phyloP scores from a whole-genome alignment of 2,797 vertebrate genomes.

The Valencia hispanica region DNA sequence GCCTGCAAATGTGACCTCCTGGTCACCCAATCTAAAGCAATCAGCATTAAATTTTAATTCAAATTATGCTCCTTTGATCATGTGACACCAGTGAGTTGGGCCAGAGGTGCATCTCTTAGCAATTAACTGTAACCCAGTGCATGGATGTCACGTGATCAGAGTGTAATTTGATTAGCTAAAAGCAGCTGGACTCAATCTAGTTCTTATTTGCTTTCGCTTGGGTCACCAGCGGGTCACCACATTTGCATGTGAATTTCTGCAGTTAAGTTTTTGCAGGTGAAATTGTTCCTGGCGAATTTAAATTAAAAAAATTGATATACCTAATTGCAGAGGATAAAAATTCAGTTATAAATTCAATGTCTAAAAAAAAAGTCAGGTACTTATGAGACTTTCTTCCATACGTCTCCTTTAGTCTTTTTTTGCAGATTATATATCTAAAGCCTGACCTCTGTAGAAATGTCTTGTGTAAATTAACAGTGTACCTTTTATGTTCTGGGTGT shows the following conservation, averaged over 20 bases:
- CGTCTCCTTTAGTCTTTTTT: background rate
- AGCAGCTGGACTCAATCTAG: background rate
- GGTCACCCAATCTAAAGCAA: too few relatives aligned
- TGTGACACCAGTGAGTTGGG: background rate
- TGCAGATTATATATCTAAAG: background rate
- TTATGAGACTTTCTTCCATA: background rate
- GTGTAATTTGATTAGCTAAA: background rate
- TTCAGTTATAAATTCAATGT: background rate
- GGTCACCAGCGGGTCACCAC: too few relatives aligned
- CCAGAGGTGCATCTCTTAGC: too few relatives aligned
- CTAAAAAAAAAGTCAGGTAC: background rate
- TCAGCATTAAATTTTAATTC: too few relatives aligned
- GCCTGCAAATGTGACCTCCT: too few relatives aligned
- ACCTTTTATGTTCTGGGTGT: background rate
- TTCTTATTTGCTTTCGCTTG: background rate
- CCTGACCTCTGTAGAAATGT: background rate
- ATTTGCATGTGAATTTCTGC: background rate
- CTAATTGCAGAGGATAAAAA: background rate
- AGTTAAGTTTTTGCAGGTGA: too few relatives aligned
- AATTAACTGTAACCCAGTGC: too few relatives aligned
- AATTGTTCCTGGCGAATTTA: background rate
- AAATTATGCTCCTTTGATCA: background rate
- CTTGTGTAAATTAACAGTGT: background rate
- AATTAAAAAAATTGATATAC: background rate
- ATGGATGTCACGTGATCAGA: too few relatives aligned